These are phyloP conservation scores for Yponomeuta malinellus DNA, from an alignment of 2,888 invertebrate genomes.

Conservation along the genomic window DNA sequence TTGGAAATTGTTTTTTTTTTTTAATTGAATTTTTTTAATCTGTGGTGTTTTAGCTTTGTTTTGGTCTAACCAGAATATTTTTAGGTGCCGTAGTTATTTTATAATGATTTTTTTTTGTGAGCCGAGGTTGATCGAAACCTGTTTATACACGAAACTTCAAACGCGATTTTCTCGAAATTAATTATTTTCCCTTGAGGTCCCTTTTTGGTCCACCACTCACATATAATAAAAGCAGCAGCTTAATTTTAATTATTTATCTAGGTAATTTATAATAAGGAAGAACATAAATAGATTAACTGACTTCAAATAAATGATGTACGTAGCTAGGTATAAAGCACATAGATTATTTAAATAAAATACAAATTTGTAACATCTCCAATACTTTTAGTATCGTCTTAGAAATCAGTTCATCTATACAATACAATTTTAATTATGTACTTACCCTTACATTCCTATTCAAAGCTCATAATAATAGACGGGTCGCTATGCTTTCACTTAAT, in stretches of 20 bases:
- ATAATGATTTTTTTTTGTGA: too few species aligned
- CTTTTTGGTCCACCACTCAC: too few species aligned
- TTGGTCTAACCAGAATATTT: too few species aligned
- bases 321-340: background rate
- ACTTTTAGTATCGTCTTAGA: conserved; percentile 67
- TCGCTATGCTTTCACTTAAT: conserved; percentile 46
- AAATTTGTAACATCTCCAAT: conserved; percentile 74
- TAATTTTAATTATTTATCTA: background rate
- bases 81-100: too few species aligned
- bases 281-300: background rate
- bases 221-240: background rate
- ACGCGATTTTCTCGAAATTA: too few species aligned
- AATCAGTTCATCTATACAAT: conserved; percentile 57
- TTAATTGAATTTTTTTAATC: too few species aligned
- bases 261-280: conserved; percentile 3
- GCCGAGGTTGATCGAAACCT: too few species aligned
- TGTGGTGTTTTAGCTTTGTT: too few species aligned
- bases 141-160: too few species aligned
- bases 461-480: conserved; percentile 59
- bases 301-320: background rate
- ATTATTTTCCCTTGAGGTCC: too few species aligned
- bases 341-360: conserved; percentile 43
- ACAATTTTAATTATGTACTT: conserved; percentile 50
- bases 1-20: too few species aligned
- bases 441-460: conserved; percentile 70